These are phyloP conservation scores for Poicephalus meyeri DNA, from an alignment of 2,113 vertebrate species.

Conservation along the genomic window DNA sequence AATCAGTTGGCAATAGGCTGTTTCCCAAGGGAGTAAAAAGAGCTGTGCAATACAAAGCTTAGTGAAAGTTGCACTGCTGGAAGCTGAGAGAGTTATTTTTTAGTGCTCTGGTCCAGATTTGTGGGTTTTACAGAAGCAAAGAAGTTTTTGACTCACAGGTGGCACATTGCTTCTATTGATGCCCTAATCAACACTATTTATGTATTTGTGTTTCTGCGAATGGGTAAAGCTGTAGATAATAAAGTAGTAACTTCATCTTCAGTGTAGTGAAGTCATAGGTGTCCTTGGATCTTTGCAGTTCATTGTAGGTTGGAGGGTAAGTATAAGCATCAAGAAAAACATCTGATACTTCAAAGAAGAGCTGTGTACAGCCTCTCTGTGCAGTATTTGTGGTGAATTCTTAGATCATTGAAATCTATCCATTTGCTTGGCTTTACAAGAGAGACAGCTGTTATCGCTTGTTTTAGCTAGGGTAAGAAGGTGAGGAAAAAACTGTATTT, in stretches of 20 bases:
- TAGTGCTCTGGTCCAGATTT: not conserved
- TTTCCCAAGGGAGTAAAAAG: not conserved
- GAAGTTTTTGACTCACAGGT: not conserved
- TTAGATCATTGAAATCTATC: constrained; percentile 81
- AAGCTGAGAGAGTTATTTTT: not conserved
- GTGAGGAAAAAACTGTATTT: constrained; percentile 71
- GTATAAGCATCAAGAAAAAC: not conserved
- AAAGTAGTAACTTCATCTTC: not conserved
- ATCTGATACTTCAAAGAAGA: constrained; percentile 14
- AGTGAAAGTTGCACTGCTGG: not conserved
- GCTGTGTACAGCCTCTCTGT: not conserved
- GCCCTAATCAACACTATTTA: not conserved
- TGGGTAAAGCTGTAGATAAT: not conserved
- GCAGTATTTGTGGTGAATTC: constrained; percentile 64
- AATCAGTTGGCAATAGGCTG: not conserved
- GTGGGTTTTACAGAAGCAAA: not conserved
- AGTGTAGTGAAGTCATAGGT: not conserved
- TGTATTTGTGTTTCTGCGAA: not conserved
- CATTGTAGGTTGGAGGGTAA: not conserved
- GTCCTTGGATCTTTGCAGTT: not conserved
- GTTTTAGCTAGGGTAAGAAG: constrained; percentile 77
- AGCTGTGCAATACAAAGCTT: not conserved
- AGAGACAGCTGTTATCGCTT: constrained; percentile 83
- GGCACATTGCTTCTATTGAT: not conserved
- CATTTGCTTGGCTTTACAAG: constrained; percentile 75